Evolutionary conservation across 1,140 invertebrate species (phyloP), one percentile per base, ranked within the genome.

Genomic region (Coenobita brevimanus): DNA sequence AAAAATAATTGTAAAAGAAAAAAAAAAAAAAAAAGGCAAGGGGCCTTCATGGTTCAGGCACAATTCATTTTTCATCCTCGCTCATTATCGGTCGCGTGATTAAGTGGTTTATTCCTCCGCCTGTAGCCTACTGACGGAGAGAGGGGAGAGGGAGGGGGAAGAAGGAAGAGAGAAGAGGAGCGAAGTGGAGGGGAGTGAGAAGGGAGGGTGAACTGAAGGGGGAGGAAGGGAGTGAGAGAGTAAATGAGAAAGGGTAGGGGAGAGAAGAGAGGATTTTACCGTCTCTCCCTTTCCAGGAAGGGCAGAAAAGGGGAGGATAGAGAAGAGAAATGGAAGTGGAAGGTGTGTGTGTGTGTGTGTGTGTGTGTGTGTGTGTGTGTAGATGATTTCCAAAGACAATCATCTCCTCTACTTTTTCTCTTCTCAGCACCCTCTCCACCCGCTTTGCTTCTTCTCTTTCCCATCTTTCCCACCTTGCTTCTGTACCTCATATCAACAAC

Each of bases 1-100:
- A n/a, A n/a, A n/a, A n/a, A n/a, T n/a, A n/a, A n/a, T n/a, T n/a
- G n/a, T n/a, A n/a, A n/a, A n/a, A n/a, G n/a, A n/a, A n/a, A n/a
- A n/a, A n/a, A n/a, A n/a, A n/a, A n/a, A 81, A 43, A 36, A 71
- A 30, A 83, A 60, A 80, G 33, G 36, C 30, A 73, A 71, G 33
- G 46, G 67, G 21, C 62, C 80, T 82, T 76, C 71, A 75, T 75
- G 82, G 73, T 86, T 86, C 83, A 86, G 36, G 46, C 83, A 78
- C 83, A 24, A 79, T 79, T 79, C 83, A 86, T 86, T 86, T 84
- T 86, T 86, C 83, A 86, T 85, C 83, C 3, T 21, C 15, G 36
- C 60, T 79, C 75, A 86, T 79, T 86, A 79, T 78, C 24, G 83
- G 60, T 79, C 30, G 41, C 75, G 75, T 86, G 83, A 86, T 86